A percentile compares a stretch with the other conserved stretches of the same genome.
phyloP scores from a whole-genome alignment of 2,797 vertebrate species.

The Fringilla coelebs region DNA sequence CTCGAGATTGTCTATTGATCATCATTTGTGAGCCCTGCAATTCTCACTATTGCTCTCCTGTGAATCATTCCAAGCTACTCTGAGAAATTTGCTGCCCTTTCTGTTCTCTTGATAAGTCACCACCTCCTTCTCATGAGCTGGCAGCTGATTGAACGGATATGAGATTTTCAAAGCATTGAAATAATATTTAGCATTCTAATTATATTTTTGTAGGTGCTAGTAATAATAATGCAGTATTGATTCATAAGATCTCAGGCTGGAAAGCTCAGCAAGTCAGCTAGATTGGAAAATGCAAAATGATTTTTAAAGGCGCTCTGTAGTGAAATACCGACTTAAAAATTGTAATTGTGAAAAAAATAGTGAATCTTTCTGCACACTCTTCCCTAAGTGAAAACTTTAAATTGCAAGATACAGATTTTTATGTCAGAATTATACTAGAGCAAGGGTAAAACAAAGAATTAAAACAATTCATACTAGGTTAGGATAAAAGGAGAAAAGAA shows the following conservation, averaged over 20 bases:
- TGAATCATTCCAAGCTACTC: not conserved
- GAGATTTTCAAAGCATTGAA: slow-evolving; percentile 32
- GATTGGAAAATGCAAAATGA: not conserved
- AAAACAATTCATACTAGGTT: not conserved
- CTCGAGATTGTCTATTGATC: not conserved
- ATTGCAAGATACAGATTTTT: not conserved
- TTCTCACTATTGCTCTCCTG: not conserved
- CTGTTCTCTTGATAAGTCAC: not conserved
- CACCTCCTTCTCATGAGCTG: slow-evolving; percentile 9
- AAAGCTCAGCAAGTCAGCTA: slow-evolving; percentile 30
- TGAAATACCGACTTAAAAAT: not conserved
- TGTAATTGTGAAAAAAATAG: not conserved
- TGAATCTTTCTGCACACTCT: not conserved
- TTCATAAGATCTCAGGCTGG: not conserved
- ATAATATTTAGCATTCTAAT: slow-evolving; percentile 50
- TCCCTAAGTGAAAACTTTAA: not conserved
- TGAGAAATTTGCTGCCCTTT: not conserved
- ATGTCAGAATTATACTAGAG: not conserved
- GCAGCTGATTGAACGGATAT: slow-evolving; percentile 19
- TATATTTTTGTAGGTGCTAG: slow-evolving; percentile 42
- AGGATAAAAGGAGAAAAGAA: not conserved
- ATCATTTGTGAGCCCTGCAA: not conserved
- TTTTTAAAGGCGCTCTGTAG: not conserved
- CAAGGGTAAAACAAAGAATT: not conserved
- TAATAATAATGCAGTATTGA: slow-evolving; percentile 40